Evolutionary conservation across 2,113 vertebrate genomes (phyloP), one percentile per base, ranked within the genome.

Genomic region (Copsychus sechellarum): DNA sequence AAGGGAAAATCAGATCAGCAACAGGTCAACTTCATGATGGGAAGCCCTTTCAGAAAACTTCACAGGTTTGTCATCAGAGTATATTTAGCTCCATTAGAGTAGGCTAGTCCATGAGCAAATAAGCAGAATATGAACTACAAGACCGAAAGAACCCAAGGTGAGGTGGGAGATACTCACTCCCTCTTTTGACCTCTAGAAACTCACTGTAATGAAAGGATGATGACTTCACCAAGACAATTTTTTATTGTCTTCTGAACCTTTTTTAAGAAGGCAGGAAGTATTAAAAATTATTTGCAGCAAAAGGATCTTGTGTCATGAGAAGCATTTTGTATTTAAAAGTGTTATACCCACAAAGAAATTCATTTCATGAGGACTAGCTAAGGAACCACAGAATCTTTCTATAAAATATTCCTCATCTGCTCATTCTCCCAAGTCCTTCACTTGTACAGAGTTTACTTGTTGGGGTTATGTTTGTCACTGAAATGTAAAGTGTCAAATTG

Each of bases 401-500:
- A 11, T 48, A 12, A 11, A 47, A 22, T 43, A 40, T 34, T 7
- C 7, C 16, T 69, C 34, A 58, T 43, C 56, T 87, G 9, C n/a
- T 66, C 14, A 9, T 29, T 47, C 42, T 80, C 16, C n/a, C 15
- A 25, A 36, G 12, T 70, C 42, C 28, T 86, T 84, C 45, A 47
- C 6, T 73, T 0, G 0, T 20, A 40, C 3, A 36, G 38, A 36
- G 8, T 65, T 93, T 70, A 31, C 42, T 40, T 57, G 6, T 29
- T 61, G 20, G 12, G 9, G 23, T 31, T 84, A 16, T 25, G 20
- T 48, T 84, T 87, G n/a, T 45, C 26, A 62, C 43, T 45, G 42
- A 74, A 84, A 74, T 58, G 12, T 50, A 26, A 76, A 72, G 7
- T 58, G 18, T 73, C 36, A 74, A 83, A 65, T 14, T 2, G 2